Conservation (phyloP, 2,113 vertebrate genomes). For the Vicugna pacos region DNA sequence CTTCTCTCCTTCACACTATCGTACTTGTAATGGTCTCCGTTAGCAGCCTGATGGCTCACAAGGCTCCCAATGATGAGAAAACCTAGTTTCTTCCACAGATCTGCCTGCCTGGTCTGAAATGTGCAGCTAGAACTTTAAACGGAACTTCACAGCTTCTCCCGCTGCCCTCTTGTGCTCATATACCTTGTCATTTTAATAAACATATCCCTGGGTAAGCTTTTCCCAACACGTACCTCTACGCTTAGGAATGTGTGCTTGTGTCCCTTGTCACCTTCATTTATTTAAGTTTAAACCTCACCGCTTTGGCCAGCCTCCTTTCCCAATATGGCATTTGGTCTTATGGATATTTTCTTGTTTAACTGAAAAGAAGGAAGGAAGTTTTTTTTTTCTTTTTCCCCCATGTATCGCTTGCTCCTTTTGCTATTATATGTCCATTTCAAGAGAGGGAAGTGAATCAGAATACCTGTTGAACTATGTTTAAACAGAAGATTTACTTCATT, state of each 20-base stretch:
- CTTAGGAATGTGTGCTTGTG: neutral
- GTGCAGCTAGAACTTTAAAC: neutral
- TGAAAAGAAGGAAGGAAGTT: neutral
- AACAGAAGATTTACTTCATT: neutral
- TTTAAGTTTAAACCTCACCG: neutral
- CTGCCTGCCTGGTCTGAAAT: neutral
- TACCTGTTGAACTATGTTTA: neutral
- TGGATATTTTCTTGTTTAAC: neutral
- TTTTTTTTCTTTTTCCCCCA: neutral
- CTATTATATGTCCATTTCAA: neutral
- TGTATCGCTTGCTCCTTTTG: neutral
- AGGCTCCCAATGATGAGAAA: neutral
- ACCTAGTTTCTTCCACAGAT: neutral
- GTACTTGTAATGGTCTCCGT: neutral
- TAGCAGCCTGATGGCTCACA: fast-evolving
- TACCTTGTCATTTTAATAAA: neutral
- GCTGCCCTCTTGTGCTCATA: fast-evolving
- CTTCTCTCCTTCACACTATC: neutral
- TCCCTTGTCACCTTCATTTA: neutral
- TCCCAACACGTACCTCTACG: neutral
- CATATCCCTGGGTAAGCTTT: neutral
- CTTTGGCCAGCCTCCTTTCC: neutral
- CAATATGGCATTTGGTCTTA: neutral
- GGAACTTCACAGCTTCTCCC: neutral
- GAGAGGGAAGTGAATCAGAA: neutral